A percentile compares a stretch with the other conserved stretches of the same genome.
Conservation (phyloP, 2,113 vertebrate genomes). For the Lutjanus erythropterus region DNA sequence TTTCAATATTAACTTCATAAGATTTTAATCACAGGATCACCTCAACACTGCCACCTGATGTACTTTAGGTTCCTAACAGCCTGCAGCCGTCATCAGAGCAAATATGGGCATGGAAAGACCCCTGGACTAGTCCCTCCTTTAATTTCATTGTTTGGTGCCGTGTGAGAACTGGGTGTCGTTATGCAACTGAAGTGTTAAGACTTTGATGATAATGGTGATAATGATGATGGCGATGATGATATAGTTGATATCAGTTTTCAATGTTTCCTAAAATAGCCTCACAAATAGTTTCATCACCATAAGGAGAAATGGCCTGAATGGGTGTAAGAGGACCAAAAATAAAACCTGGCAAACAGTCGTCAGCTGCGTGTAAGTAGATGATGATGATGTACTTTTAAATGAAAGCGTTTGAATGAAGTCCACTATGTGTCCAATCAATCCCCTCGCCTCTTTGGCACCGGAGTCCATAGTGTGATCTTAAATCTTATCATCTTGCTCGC, state of each 20-base stretch:
- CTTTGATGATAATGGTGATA: conserved; percentile 32
- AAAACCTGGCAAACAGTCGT: conserved; percentile 36
- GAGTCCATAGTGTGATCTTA: no score
- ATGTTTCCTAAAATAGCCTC: conserved; percentile 60
- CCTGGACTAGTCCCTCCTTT: neutral
- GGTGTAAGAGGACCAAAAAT: conserved; percentile 43
- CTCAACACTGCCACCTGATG: conserved; percentile 67
- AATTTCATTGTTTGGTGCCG: conserved; percentile 34
- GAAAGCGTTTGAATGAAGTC: conserved; percentile 7
- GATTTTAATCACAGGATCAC: neutral
- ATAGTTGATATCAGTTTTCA: conserved; percentile 34
- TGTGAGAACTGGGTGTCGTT: conserved; percentile 7
- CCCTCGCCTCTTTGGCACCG: neutral
- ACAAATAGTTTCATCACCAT: conserved; percentile 64
- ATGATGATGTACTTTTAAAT: conserved; percentile 22
- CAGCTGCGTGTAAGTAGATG: conserved; percentile 27
- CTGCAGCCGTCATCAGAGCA: neutral
- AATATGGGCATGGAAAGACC: conserved; percentile 45
- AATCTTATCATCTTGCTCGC: neutral
- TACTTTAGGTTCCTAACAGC: conserved; percentile 5
- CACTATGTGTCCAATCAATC: neutral
- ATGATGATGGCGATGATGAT: conserved; percentile 36
- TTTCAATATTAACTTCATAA: neutral
- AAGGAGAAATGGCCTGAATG: conserved; percentile 61
- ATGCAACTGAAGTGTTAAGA: conserved; percentile 18